These are phyloP conservation scores for Schrankia costaestrigalis DNA, from an alignment of 2,888 invertebrate species.

Conservation along the genomic window DNA sequence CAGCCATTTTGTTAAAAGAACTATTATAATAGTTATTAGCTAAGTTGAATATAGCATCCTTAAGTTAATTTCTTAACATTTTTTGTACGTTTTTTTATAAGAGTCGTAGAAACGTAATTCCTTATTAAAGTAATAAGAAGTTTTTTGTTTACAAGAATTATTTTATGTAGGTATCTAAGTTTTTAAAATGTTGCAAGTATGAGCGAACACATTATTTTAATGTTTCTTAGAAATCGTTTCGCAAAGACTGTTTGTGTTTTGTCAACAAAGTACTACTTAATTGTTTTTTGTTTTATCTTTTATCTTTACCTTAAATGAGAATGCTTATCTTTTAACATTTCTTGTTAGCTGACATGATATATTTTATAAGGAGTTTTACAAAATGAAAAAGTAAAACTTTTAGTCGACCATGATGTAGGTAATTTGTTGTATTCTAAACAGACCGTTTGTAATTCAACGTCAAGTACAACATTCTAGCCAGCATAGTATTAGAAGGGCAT, in stretches of 20 bases:
- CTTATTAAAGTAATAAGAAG: constrained; percentile 13
- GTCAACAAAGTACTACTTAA: not conserved
- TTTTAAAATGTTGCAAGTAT: constrained; percentile 27
- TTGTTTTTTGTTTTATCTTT: constrained; percentile 18
- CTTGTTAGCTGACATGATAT: too few species aligned
- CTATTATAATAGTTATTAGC: constrained; percentile 27
- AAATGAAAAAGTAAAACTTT: too few species aligned
- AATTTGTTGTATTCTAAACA: too few species aligned
- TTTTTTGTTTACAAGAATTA: constrained; percentile 17
- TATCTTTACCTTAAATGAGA: constrained; percentile 12
- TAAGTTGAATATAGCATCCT: constrained; percentile 17
- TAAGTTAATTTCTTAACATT: constrained; percentile 17
- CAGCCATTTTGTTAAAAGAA: constrained; percentile 26
- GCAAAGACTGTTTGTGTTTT: constrained; percentile 9
- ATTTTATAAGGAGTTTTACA: too few species aligned
- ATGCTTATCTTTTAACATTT: constrained; percentile 15
- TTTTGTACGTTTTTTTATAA: constrained; percentile 20
- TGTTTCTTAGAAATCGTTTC: constrained; percentile 21
- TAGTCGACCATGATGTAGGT: too few species aligned
- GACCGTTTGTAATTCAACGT: too few species aligned
- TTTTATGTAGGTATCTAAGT: constrained; percentile 26
- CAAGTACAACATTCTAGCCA: too few species aligned
- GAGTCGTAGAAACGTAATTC: too few species aligned
- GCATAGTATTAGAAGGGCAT: too few species aligned
- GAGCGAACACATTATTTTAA: constrained; percentile 22